A percentile compares a stretch with the other conserved stretches of the same genome.
Conservation (phyloP, 2,797 vertebrate genomes). For the Cyclura pinguis region DNA sequence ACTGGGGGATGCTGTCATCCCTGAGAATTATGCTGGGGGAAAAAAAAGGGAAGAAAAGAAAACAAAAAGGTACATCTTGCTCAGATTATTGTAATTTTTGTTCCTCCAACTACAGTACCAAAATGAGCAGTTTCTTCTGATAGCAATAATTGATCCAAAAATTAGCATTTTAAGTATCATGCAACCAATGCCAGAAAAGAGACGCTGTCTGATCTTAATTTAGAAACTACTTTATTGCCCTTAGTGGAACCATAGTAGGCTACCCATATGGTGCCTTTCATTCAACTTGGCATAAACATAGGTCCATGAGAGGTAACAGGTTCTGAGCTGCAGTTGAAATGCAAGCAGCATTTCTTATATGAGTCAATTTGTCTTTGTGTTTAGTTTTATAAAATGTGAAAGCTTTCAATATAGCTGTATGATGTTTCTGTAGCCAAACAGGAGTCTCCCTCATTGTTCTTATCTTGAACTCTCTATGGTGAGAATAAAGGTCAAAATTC, state of each 20-base stretch:
- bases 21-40: background rate
- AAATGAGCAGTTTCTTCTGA: background rate
- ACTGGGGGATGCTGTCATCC: conserved; percentile 24
- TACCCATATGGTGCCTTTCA: background rate
- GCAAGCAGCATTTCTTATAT: background rate
- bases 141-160: conserved; percentile 18
- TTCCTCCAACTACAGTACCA: conserved; percentile 6
- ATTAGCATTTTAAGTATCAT: background rate
- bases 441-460: background rate
- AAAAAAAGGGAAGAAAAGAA: background rate
- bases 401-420: background rate
- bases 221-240: background rate
- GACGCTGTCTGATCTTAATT: background rate
- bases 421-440: background rate
- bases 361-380: background rate
- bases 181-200: background rate
- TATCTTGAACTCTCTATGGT: background rate
- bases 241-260: background rate
- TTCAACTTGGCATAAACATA: background rate
- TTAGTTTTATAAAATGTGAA: background rate
- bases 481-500: too few species aligned
- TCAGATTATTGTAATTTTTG: background rate
- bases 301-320: background rate
- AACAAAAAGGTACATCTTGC: background rate
- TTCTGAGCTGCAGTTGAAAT: background rate